These are phyloP conservation scores for Xiphydria camelus DNA, from an alignment of 2,888 invertebrate species.

Conservation along the genomic window DNA sequence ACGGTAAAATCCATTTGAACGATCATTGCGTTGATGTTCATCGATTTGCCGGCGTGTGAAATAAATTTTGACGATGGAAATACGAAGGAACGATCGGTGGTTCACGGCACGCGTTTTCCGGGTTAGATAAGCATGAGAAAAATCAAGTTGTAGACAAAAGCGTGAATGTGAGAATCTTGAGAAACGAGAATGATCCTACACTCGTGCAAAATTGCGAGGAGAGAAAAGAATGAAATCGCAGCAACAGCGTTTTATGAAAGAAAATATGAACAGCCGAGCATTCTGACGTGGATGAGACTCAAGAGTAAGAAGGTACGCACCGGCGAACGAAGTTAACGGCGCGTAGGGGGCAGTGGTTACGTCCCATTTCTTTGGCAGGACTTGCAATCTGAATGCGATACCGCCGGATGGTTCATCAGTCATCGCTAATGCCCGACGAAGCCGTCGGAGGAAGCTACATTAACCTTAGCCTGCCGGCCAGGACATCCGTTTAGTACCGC, in stretches of 20 bases:
- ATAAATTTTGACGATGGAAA: background rate
- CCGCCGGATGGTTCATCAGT: constrained; percentile 20
- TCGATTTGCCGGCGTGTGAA: background rate
- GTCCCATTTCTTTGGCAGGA: constrained; percentile 28
- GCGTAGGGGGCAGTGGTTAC: constrained; percentile 36
- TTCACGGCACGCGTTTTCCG: no score
- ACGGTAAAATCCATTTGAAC: no score
- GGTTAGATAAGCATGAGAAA: no score
- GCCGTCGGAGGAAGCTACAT: constrained; percentile 7
- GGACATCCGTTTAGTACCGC: constrained; percentile 8
- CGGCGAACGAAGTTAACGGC: constrained; percentile 46
- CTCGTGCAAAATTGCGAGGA: no score
- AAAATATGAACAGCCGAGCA: no score
- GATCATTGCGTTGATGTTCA: constrained; percentile 5
- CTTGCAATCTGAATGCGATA: constrained; percentile 24
- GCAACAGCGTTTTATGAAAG: no score
- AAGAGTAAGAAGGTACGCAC: constrained; percentile 28
- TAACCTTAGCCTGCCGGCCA: constrained; percentile 10
- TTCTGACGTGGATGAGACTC: no score
- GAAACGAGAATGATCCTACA: no score
- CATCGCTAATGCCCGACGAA: constrained; percentile 23
- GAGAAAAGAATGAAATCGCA: no score
- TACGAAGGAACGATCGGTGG: constrained; percentile 6
- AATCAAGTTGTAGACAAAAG: no score
- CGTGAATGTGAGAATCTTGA: no score